Conservation (phyloP, 2,888 invertebrate genomes). For the Ochlodes sylvanus region DNA sequence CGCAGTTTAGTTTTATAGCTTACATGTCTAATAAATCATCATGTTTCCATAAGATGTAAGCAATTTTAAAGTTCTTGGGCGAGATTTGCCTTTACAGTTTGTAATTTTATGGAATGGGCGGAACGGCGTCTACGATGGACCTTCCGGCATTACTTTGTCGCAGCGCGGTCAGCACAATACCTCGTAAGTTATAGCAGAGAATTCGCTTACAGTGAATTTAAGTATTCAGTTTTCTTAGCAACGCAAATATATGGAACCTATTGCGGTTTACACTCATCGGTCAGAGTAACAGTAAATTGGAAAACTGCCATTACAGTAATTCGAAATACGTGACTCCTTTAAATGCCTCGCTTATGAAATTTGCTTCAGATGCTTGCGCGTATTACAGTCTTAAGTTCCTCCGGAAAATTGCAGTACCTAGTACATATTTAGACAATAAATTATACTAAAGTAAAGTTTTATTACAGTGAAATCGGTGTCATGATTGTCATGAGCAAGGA, state of each 20-base stretch:
- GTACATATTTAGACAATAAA: neutral
- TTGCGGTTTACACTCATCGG: slow-evolving; percentile 42
- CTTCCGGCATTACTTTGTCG: slow-evolving; percentile 57
- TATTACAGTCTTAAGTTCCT: neutral
- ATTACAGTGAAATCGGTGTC: too few relatives aligned
- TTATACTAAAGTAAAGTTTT: neutral
- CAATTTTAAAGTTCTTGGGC: slow-evolving; percentile 20
- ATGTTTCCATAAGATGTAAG: slow-evolving; percentile 13
- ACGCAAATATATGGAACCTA: slow-evolving; percentile 52
- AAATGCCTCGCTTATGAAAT: slow-evolving; percentile 26
- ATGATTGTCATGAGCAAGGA: too few relatives aligned
- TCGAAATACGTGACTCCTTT: slow-evolving; percentile 29
- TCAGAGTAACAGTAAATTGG: slow-evolving; percentile 45
- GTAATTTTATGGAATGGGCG: slow-evolving; percentile 21
- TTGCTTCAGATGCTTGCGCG: slow-evolving; percentile 11
- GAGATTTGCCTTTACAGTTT: slow-evolving; percentile 18
- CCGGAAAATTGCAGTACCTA: slow-evolving; percentile 23
- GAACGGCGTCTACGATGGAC: slow-evolving; percentile 18
- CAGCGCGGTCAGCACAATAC: slow-evolving; percentile 62
- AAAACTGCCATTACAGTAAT: slow-evolving; percentile 36
- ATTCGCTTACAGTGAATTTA: slow-evolving; percentile 68
- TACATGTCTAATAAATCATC: slow-evolving; percentile 12
- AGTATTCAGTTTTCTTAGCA: slow-evolving; percentile 66
- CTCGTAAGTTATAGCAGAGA: slow-evolving; percentile 66
- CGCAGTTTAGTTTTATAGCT: slow-evolving; percentile 12